Evolutionary conservation across 2,113 vertebrate species (phyloP).

Genomic region (Felis chaus): DNA sequence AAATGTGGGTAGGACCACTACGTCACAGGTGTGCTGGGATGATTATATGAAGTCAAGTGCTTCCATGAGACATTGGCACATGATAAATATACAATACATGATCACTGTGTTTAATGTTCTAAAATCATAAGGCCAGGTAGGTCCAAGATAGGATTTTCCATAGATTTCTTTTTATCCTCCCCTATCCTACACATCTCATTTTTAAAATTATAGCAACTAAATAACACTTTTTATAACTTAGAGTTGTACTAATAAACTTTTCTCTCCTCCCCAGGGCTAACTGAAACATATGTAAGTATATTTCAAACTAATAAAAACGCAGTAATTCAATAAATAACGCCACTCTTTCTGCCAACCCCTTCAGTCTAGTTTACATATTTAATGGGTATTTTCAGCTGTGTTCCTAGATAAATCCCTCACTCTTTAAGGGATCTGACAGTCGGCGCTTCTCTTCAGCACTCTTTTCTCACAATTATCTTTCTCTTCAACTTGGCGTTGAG

Average conservation of each 20-base stretch:
- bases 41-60: neutral
- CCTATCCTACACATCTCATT: neutral
- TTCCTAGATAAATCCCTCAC: constrained; percentile 37
- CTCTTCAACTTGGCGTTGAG: constrained; percentile 2
- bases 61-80: neutral
- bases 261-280: neutral
- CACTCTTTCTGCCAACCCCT: neutral
- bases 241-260: neutral
- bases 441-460: neutral
- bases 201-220: neutral
- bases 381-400: constrained; percentile 40
- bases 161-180: neutral
- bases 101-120: neutral
- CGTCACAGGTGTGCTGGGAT: neutral
- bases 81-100: neutral
- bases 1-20: neutral
- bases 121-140: neutral
- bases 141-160: neutral
- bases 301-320: constrained; percentile 53
- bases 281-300: neutral
- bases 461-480: constrained; percentile 47
- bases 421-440: constrained; percentile 13
- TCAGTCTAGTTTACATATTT: constrained; percentile 29
- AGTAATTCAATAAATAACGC: constrained; percentile 12
- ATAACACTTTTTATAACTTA: constrained; percentile 1